A percentile compares a stretch with the other conserved stretches of the same genome.
These are phyloP conservation scores for Eupelmus urozonus DNA, from an alignment of 2,888 invertebrate genomes.

Conservation along the genomic window DNA sequence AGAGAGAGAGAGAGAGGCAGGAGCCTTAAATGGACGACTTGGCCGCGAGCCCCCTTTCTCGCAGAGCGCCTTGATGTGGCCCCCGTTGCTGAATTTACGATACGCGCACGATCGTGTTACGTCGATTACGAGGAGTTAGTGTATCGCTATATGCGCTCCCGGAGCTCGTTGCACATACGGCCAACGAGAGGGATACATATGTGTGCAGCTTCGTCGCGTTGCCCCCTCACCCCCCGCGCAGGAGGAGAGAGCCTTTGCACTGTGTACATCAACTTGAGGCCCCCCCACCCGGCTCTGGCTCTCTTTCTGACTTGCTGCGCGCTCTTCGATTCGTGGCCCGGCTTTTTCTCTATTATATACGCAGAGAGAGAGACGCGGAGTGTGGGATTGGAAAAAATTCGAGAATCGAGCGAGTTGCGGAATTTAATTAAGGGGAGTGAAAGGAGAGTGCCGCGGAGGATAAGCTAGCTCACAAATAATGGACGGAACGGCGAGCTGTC, in stretches of 20 bases:
- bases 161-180: neutral
- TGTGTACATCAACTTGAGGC: slow-evolving; percentile 1
- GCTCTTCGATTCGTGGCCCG: too few relatives aligned
- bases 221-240: neutral
- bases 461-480: slow-evolving; percentile 28
- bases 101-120: slow-evolving; percentile 70
- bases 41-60: slow-evolving; percentile 67
- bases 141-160: neutral
- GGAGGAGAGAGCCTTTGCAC: slow-evolving; percentile 17
- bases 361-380: neutral
- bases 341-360: neutral
- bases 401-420: neutral
- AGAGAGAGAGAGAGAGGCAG: slow-evolving; percentile 26
- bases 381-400: slow-evolving; percentile 2
- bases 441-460: slow-evolving; percentile 16
- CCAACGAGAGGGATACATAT: neutral
- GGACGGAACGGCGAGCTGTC: too few relatives aligned
- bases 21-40: slow-evolving; percentile 74
- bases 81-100: slow-evolving; percentile 68
- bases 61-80: slow-evolving; percentile 45
- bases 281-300: neutral
- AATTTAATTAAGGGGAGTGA: slow-evolving; percentile 52
- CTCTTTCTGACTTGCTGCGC: neutral
- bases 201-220: neutral
- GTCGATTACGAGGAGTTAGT: slow-evolving; percentile 70